These are phyloP conservation scores for Plestiodon gilberti DNA, from an alignment of 2,113 vertebrate genomes.

Conservation along the genomic window DNA sequence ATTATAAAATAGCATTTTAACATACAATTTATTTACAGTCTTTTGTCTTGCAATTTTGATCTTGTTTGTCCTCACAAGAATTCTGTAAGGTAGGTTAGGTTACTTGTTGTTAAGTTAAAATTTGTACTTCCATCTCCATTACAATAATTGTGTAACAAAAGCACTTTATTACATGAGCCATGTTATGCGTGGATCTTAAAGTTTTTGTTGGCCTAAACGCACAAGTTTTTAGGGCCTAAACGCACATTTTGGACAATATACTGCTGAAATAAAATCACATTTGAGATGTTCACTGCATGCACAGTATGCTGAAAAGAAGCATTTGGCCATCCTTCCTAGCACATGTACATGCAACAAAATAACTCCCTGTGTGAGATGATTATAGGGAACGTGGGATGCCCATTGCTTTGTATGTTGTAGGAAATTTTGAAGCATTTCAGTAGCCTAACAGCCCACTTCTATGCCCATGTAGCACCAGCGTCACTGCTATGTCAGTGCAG, in stretches of 20 bases:
- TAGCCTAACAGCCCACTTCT: not conserved
- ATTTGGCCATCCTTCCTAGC: not conserved
- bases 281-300: not conserved
- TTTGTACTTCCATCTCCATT: too few relatives aligned
- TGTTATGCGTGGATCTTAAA: too few relatives aligned
- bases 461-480: not conserved
- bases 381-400: too few relatives aligned
- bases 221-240: not conserved
- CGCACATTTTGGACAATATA: not conserved
- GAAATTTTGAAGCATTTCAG: not conserved
- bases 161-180: too few relatives aligned
- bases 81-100: too few relatives aligned
- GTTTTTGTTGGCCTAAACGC: too few relatives aligned
- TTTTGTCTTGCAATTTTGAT: too few relatives aligned
- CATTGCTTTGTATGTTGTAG: not conserved
- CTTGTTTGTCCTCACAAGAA: too few relatives aligned
- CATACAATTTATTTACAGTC: too few relatives aligned
- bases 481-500: too few relatives aligned
- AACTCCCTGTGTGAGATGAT: not conserved
- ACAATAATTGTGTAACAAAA: too few relatives aligned
- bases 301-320: not conserved
- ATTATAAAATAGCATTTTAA: not conserved
- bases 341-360: not conserved
- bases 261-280: not conserved
- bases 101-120: too few relatives aligned